phyloP scores from a whole-genome alignment of 2,888 invertebrate species.

The Priocnemis perturbator region DNA sequence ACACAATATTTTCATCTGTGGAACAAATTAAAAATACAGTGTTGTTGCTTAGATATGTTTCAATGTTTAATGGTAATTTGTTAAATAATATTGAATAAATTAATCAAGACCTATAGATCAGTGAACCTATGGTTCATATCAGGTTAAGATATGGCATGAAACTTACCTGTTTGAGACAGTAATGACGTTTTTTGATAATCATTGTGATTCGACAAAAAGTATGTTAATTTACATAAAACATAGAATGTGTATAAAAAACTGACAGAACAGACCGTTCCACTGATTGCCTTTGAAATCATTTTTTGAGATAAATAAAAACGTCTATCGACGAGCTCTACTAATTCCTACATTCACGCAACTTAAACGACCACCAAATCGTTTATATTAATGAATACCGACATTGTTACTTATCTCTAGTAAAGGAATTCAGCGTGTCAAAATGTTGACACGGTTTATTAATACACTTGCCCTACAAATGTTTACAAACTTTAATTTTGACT shows the following conservation, averaged over 20 bases:
- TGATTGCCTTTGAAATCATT: slow-evolving; percentile 63
- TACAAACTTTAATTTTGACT: slow-evolving; percentile 2
- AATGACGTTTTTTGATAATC: slow-evolving; percentile 60
- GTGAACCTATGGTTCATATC: neutral
- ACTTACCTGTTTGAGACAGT: slow-evolving; percentile 44
- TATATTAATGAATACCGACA: no score
- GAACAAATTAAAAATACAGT: neutral
- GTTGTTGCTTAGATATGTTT: slow-evolving; percentile 66
- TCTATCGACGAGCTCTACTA: no score
- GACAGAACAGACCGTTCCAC: slow-evolving; percentile 70
- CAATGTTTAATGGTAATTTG: slow-evolving; percentile 30
- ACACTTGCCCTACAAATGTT: neutral
- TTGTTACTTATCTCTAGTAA: no score
- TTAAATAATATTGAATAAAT: slow-evolving; percentile 1
- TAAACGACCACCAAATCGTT: no score
- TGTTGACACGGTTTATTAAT: slow-evolving; percentile 1
- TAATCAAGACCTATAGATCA: no score
- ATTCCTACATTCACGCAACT: no score
- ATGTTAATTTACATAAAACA: slow-evolving; percentile 76
- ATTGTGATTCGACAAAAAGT: slow-evolving; percentile 77
- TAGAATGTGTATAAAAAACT: slow-evolving; percentile 77
- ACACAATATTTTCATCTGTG: slow-evolving; percentile 49
- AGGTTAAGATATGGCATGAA: neutral
- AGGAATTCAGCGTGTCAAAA: neutral
- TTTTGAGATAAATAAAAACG: slow-evolving; percentile 13